Conservation (phyloP, 2,113 vertebrate genomes). For the Cnemophilus loriae region DNA sequence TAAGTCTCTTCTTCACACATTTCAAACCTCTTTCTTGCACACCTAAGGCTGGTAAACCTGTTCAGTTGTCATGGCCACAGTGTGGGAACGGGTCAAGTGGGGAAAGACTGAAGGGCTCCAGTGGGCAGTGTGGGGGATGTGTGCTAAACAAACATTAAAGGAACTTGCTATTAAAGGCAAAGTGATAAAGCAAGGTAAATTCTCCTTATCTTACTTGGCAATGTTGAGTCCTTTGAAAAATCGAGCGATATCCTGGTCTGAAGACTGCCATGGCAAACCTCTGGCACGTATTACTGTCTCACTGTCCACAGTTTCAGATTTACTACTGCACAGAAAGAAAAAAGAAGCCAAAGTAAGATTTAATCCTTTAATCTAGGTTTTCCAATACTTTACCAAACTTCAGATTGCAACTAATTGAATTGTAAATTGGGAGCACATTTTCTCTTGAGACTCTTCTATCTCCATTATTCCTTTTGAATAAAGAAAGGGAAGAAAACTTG, state of each 20-base stretch:
- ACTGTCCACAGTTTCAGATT: constrained; percentile 88
- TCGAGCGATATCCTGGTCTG: constrained; percentile 94
- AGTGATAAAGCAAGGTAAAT: background rate
- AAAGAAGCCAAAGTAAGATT: background rate
- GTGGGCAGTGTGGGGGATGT: too few relatives aligned
- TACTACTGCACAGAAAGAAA: constrained; percentile 77
- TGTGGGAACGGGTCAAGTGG: background rate
- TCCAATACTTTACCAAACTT: background rate
- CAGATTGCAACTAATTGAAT: background rate
- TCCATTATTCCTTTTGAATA: background rate
- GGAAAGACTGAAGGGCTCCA: background rate
- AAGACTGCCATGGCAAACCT: constrained; percentile 96
- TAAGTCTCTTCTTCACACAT: background rate
- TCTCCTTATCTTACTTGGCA: constrained; percentile 81
- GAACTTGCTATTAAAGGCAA: background rate
- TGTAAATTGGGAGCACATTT: background rate
- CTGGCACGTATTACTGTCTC: constrained; percentile 94
- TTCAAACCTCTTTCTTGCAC: background rate
- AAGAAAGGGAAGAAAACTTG: background rate
- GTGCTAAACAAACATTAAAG: background rate
- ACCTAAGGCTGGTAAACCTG: background rate
- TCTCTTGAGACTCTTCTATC: background rate
- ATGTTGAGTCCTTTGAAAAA: constrained; percentile 98
- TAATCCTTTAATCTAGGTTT: background rate
- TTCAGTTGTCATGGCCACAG: background rate